Base-by-base conservation (phyloP, 2,797 vertebrate genomes). In the Rachycentron canadum region DNA sequence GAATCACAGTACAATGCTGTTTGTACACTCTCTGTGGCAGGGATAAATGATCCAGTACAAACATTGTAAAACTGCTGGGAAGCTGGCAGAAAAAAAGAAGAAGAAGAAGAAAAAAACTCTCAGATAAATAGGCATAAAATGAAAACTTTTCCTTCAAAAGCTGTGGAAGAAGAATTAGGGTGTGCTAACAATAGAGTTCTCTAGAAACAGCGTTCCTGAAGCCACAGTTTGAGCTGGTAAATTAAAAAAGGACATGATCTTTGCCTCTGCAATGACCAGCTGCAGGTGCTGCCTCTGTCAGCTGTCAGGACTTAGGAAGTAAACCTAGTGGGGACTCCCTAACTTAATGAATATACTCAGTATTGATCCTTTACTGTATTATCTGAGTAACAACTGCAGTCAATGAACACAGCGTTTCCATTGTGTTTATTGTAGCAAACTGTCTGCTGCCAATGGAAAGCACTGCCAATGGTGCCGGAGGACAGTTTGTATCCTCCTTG, bases 1-100 rank as follows among this genome's bases (percentile, higher is more conserved):
- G 82, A 86, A 81, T 80, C 79, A 64, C 81, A 81, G 72, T 45
- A 84, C 76, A 82, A 73, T 70, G 63, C 76, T 90, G 87, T 89
- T 85, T 86, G 70, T 87, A 68, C 72, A 76, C 69, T 76, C 56
- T 69, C 57, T 74, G 72, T 61, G 53, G 64, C 25, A 3, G 66
- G 73, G 69, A 85, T 87, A 81, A 81, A 86, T 75, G 56, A 82
- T 71, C 83, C 76, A 81, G 66, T 60, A 69, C 61, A 79, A 79
- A 80, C 70, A 56, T 50, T 63, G 34, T 8, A 25, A 65, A 65
- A 59, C 63, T 77, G 74, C 72, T 76, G 55, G 45, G 67, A 79
- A 83, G 52, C 36, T 68, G 17, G 59, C 26, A 45, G 68, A 62
- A 73, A 67, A 61, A 21, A 6, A 26, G 8, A 25, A 13, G 3